Evolutionary conservation across 2,797 vertebrate species (phyloP).

Genomic region (Euthynnus affinis): DNA sequence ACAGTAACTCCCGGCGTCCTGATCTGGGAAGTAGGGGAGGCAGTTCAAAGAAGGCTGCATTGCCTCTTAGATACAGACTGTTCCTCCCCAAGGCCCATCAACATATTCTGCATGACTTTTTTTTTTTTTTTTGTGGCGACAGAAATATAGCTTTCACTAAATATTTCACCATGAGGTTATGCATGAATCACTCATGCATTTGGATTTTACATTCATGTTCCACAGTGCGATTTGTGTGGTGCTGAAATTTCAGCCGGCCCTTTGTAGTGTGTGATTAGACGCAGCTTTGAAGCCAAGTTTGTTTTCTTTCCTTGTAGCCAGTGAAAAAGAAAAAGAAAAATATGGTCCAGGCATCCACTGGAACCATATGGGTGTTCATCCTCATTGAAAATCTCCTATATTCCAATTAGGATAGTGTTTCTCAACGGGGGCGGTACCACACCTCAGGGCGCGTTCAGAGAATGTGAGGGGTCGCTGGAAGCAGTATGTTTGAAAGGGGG

Average conservation of each 20-base stretch:
- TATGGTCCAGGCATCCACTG: not conserved
- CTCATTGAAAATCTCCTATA: not conserved
- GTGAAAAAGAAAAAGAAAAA: constrained; percentile 30
- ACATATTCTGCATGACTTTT: not conserved
- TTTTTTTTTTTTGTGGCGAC: not conserved
- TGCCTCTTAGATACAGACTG: constrained; percentile 22
- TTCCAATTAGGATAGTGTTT: constrained; percentile 33
- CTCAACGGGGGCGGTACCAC: too few species aligned
- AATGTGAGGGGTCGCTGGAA: too few species aligned
- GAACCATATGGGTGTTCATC: constrained; percentile 19
- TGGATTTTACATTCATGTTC: constrained; percentile 23
- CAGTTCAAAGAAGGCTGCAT: constrained; percentile 40
- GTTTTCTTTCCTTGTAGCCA: not conserved
- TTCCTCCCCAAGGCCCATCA: constrained; percentile 33
- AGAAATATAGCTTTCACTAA: constrained; percentile 14
- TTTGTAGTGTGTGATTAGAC: constrained; percentile 30
- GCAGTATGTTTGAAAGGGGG: too few species aligned
- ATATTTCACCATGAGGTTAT: constrained; percentile 30
- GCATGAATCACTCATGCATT: constrained; percentile 5
- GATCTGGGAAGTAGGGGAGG: constrained; percentile 12
- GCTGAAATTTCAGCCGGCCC: constrained; percentile 1
- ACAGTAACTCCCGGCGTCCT: constrained; percentile 4
- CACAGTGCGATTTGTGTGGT: not conserved
- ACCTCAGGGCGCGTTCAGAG: too few species aligned
- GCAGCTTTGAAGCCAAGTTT: constrained; percentile 35